A percentile compares a stretch with the other conserved stretches of the same genome.
Evolutionary conservation across 1,140 invertebrate genomes (phyloP).

Genomic region (Lordiphosa mommai): DNA sequence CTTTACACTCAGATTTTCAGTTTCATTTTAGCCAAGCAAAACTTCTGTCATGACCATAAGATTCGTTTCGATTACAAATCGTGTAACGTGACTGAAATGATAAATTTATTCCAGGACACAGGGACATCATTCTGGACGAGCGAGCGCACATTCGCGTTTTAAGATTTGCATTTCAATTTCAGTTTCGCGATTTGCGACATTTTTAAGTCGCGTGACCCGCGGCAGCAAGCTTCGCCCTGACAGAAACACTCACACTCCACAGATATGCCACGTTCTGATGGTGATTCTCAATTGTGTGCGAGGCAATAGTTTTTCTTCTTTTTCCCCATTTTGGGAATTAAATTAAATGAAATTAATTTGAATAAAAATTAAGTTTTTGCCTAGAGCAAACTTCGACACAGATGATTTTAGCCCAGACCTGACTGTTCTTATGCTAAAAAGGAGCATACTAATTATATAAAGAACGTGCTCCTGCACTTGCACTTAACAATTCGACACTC

Average conservation of each 20-base stretch:
- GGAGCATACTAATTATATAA: no score
- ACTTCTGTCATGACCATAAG: conserved; percentile 62
- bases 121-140: background rate
- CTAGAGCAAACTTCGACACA: background rate
- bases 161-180: conserved; percentile 68
- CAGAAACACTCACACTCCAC: background rate
- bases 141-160: conserved; percentile 34
- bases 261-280: conserved; percentile 13
- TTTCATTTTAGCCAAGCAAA: conserved; percentile 23
- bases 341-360: conserved; percentile 34
- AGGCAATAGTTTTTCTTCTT: conserved; percentile 31
- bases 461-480: no score
- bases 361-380: conserved; percentile 26
- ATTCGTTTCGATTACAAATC: conserved; percentile 73
- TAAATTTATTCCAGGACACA: background rate
- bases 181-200: conserved; percentile 37
- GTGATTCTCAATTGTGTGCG: conserved; percentile 38
- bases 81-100: conserved; percentile 58
- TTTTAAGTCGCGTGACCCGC: conserved; percentile 51
- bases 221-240: conserved; percentile 8
- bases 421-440: no score
- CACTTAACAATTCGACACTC: no score
- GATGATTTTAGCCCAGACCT: background rate
- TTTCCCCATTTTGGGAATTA: conserved; percentile 15
- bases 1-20: conserved; percentile 15